Conservation (phyloP, 2,797 vertebrate species). For the Melanotaenia nigrans region DNA sequence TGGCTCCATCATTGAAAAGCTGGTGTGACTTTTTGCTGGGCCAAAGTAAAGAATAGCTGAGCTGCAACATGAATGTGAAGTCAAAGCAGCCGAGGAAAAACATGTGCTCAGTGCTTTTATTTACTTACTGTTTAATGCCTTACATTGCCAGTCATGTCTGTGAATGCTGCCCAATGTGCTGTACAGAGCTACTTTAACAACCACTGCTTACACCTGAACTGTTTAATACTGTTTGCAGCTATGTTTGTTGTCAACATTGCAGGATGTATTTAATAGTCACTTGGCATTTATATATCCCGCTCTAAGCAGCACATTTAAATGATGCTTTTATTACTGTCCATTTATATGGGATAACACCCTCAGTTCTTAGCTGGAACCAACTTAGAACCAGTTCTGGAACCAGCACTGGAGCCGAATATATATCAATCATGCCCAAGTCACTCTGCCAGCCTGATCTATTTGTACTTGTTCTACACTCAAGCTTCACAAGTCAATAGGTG, state of each 20-base stretch:
- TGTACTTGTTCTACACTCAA: slow-evolving; percentile 27
- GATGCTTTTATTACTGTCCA: background rate
- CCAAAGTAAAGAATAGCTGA: no score
- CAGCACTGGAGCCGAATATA: no score
- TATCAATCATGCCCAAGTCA: slow-evolving; percentile 15
- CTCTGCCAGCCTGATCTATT: slow-evolving; percentile 15
- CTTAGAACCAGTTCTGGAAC: background rate
- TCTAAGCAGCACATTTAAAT: background rate
- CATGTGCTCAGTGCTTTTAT: no score
- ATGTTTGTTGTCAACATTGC: background rate
- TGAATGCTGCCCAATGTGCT: background rate
- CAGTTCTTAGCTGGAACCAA: background rate
- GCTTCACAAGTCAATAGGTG: slow-evolving; percentile 57
- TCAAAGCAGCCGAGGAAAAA: background rate
- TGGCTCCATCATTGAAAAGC: background rate
- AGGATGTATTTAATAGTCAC: background rate
- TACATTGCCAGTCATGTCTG: no score
- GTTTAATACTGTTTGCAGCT: background rate
- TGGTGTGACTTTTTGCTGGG: no score
- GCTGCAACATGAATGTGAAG: background rate
- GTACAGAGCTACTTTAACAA: background rate
- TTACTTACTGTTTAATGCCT: no score
- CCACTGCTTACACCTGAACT: no score
- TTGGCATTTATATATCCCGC: background rate
- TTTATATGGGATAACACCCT: background rate